These are phyloP conservation scores for Lathamus discolor DNA, from an alignment of 2,113 vertebrate genomes.

Conservation along the genomic window DNA sequence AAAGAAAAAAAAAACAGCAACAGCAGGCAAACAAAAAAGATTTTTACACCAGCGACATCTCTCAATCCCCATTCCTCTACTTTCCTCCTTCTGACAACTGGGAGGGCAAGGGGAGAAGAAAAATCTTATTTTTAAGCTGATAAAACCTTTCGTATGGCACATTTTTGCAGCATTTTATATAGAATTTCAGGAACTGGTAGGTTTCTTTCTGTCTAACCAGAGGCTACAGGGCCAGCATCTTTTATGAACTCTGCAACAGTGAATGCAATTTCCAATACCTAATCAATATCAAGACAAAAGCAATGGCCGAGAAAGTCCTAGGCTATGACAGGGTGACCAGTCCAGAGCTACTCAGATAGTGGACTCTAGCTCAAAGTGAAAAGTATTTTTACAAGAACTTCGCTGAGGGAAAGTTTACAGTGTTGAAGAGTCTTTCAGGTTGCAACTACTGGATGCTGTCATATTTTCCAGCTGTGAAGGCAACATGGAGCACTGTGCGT, in stretches of 20 bases:
- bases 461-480: background rate
- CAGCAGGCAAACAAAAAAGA: background rate
- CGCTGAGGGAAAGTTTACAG: background rate
- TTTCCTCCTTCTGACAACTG: background rate
- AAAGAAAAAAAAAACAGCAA: background rate
- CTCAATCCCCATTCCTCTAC: background rate
- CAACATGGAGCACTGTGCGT: fast-evolving
- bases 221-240: background rate
- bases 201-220: background rate
- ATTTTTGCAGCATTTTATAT: background rate
- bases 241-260: background rate
- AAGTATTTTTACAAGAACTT: background rate
- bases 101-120: background rate
- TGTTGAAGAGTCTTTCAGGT: background rate
- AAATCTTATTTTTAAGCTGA: background rate
- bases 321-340: background rate
- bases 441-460: background rate
- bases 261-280: background rate
- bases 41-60: background rate
- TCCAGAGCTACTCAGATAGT: background rate
- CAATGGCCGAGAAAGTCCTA: background rate
- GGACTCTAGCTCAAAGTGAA: background rate
- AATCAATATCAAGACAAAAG: background rate
- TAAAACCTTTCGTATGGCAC: background rate
- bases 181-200: background rate